A percentile compares a stretch with the other conserved stretches of the same genome.
These are phyloP conservation scores for Sipha flava DNA, from an alignment of 1,140 invertebrate species.

Conservation along the genomic window DNA sequence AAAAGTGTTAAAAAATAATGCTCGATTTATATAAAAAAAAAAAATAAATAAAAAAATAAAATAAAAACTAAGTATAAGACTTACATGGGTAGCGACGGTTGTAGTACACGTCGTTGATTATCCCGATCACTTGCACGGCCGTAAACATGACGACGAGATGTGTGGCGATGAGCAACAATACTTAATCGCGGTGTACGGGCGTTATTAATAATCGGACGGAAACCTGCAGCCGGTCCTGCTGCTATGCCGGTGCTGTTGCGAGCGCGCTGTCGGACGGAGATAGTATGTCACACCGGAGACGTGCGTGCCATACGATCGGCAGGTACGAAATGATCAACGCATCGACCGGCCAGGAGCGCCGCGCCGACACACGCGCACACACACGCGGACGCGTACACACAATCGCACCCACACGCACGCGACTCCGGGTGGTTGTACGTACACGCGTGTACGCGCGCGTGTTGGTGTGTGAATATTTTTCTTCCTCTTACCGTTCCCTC, in stretches of 20 bases:
- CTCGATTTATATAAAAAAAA: too few species aligned
- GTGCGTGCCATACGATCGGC: background rate
- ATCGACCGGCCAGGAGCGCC: background rate
- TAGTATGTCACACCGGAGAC: too few species aligned
- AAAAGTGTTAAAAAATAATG: too few species aligned
- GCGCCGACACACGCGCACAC: background rate
- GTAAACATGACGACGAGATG: background rate
- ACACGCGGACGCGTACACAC: background rate
- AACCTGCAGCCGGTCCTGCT: too few species aligned
- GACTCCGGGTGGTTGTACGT: background rate
- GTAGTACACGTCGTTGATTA: background rate
- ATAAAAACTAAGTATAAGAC: background rate
- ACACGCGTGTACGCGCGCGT: too few species aligned
- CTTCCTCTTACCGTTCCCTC: background rate
- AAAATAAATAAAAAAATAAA: too few species aligned
- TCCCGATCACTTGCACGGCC: background rate
- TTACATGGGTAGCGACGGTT: background rate
- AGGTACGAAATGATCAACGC: conserved; percentile 23
- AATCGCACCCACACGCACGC: background rate
- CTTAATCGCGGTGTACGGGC: too few species aligned
- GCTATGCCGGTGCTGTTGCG: too few species aligned
- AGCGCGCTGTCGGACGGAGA: too few species aligned
- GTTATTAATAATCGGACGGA: too few species aligned
- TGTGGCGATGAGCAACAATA: too few species aligned
- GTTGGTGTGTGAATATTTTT: background rate